Evolutionary conservation across 2,113 vertebrate genomes (phyloP), one percentile per base, ranked within the genome.

Genomic region (Tupaia chinensis): DNA sequence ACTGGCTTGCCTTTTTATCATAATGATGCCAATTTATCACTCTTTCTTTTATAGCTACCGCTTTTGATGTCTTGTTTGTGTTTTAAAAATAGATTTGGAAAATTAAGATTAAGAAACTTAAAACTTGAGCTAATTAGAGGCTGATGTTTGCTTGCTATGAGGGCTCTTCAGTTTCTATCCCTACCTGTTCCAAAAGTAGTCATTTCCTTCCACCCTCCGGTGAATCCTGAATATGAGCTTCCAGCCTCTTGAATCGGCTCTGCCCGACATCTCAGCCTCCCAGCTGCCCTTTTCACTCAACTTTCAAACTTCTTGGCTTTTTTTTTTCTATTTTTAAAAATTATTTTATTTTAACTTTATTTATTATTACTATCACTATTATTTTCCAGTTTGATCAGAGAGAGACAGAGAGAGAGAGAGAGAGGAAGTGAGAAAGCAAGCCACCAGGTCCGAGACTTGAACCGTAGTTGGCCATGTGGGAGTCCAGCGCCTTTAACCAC

Each of bases 71-170:
- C 65, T 54, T 81, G 17, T 61, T 85, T 88, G 61, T 91, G 23
- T 73, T 77, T 92, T 82, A 74, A 58, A 83, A 81, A 74, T 92
- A 94, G 29, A 58, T 77, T 82, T 72, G 17, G 74, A 95, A 74
- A 87, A 10, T 91, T 85, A 93, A 78, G 70, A 58, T 83, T 53
- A 34, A 88, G 78, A 74, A 92, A 70, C 32, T 60, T 66, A 73
- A 56, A 84, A 84, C 27, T 15, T 76, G 58, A 96, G 65, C 72
- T 60, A 27, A 85, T 58, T 78, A 22, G 44, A 92, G 81, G 29
- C 66, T 54, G 65, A 23, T 65, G 10, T 81, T 60, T 79, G 65
- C 4, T 53, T 72, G 20, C 78, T 77, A 5, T 5, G 66, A 78
- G 69, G 12, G 1, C 68, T n/a, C 14, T 91, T 90, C 34, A 16